Evolutionary conservation across 64 coral and sea anemone species (phyloP), one percentile per base, ranked within the genome.

Genomic region (Porites lutea): DNA sequence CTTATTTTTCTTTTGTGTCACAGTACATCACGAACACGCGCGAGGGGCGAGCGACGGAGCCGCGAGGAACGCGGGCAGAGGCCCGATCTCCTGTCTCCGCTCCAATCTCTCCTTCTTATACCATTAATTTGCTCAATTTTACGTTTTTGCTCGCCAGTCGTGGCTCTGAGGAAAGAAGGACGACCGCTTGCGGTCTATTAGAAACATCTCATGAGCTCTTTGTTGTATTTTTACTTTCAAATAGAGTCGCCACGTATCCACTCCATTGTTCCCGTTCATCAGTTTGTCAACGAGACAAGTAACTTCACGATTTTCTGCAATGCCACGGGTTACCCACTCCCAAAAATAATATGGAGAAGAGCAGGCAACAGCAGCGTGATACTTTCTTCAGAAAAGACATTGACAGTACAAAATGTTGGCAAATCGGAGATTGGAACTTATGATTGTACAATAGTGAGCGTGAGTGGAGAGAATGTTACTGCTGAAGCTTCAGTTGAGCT

Each of bases 281-380:
- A 93, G 52, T 62, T 69, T 6, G 48, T 78, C 57, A 90, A 90
- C 21, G 95, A 96, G 60, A 96, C 91, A 37, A 91, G 71, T 16
- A 63, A 75, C 16, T 64, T 96, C 79, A 23, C 79, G 1, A 52
- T 96, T 37, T 87, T 93, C 57, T 96, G 95, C 19, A 93, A 96
- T 69, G 91, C 87, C 5, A 93, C 95, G 5, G 95, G 95, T 19
- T 90, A 96, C 66, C 95, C 95, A 48, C 15, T 48, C 16, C 55
- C 87, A 11, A 23, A 62, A 13, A 78, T 96, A 52, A 84, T 52
- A 43, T 96, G 94, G 94, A 21, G 45, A 13, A 84, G 89, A 73
- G 14, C 20, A 52, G 90, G 86, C 22, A 62, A 89, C 14, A 59
- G 52, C 3, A 66, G 58, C 18, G 86, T 55, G 65, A 19, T 55